Conservation (phyloP, 2,797 vertebrate genomes). For the Crotalus adamanteus region DNA sequence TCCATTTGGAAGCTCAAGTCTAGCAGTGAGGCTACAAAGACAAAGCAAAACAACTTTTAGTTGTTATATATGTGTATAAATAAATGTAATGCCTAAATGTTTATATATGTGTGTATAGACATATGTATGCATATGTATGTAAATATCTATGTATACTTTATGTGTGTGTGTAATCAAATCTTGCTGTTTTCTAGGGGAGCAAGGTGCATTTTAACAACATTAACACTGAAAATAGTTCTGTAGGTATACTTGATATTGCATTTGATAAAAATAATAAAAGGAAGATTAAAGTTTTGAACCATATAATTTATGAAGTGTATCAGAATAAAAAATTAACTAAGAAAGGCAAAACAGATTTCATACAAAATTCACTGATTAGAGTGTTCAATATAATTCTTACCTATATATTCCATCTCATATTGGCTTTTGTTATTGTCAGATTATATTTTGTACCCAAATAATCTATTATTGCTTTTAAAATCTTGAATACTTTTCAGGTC, state of each 20-base stretch:
- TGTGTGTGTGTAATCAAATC: background rate
- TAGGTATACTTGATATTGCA: background rate
- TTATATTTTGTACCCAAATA: background rate
- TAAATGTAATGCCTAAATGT: background rate
- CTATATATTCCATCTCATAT: background rate
- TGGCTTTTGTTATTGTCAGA: background rate
- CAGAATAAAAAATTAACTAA: background rate
- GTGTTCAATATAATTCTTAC: background rate
- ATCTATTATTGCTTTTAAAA: background rate
- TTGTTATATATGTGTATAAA: background rate
- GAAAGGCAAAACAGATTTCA: background rate
- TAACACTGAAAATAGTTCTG: background rate
- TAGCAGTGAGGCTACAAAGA: background rate
- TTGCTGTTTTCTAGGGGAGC: background rate
- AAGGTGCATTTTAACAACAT: background rate
- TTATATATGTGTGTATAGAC: background rate
- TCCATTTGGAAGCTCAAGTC: background rate
- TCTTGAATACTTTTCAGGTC: background rate
- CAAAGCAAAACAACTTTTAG: background rate
- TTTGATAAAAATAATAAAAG: background rate
- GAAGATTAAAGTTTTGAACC: background rate
- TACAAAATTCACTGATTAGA: background rate
- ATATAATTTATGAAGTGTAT: background rate
- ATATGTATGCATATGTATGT: background rate
- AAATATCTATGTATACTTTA: background rate